phyloP scores from a whole-genome alignment of 2,888 invertebrate genomes.

The Tillus elongatus region DNA sequence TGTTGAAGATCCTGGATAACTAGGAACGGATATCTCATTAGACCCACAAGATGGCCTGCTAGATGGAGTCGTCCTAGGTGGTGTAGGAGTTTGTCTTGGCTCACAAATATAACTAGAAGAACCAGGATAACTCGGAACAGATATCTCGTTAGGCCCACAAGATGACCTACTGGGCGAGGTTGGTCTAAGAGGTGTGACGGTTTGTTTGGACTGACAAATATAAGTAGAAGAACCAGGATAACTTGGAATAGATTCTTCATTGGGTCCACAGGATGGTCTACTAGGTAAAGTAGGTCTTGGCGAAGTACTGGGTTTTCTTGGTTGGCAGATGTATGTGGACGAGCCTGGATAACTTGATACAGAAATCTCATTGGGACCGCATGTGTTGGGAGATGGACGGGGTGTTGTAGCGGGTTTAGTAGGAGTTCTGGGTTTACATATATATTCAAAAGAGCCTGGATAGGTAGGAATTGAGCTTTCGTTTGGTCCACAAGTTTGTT shows the following conservation, averaged over 20 bases:
- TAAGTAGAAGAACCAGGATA: neutral
- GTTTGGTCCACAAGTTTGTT: no score
- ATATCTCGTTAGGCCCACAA: neutral
- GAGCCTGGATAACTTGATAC: no score
- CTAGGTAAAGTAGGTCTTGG: conserved; percentile 2
- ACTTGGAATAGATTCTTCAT: neutral
- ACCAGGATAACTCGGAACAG: neutral
- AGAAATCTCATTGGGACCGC: conserved; percentile 23
- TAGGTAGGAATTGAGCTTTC: no score
- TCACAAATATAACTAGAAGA: neutral
- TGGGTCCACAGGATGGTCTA: neutral
- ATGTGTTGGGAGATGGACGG: no score
- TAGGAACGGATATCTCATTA: conserved; percentile 2
- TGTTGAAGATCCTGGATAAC: neutral
- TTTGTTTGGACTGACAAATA: conserved; percentile 1
- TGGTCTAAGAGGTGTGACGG: neutral
- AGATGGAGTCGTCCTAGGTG: conserved; percentile 1
- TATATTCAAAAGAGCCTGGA: no score
- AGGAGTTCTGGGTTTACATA: no score
- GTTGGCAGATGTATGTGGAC: no score
- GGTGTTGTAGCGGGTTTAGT: no score
- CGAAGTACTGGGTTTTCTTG: neutral
- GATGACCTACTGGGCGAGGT: neutral
- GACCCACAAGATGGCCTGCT: neutral
- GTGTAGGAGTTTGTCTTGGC: conserved; percentile 6